Conservation (phyloP, 2,888 invertebrate species). For the Caradrina clavipalpis region DNA sequence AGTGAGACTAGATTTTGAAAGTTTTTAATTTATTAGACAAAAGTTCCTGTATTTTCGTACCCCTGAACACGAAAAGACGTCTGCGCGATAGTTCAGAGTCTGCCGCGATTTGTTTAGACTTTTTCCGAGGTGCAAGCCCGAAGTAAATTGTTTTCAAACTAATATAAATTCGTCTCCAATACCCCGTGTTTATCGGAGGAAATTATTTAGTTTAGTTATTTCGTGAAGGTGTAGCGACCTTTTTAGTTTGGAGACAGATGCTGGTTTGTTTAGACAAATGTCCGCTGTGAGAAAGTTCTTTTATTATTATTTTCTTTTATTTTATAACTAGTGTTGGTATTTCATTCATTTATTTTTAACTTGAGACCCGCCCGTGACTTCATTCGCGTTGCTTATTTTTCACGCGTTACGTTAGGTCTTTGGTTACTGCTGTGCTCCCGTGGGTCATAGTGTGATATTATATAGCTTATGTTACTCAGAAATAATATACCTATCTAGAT, state of each 20-base stretch:
- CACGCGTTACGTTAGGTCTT: too few species aligned
- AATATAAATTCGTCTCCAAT: conserved; percentile 72
- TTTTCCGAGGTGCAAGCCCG: conserved; percentile 74
- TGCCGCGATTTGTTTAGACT: conserved; percentile 75
- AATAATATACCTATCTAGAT: too few species aligned
- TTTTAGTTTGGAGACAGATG: conserved; percentile 27
- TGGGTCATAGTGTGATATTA: too few species aligned
- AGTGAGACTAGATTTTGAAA: too few species aligned
- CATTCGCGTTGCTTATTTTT: too few species aligned
- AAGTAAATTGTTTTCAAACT: conserved; percentile 76
- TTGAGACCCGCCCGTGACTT: too few species aligned
- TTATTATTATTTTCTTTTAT: too few species aligned
- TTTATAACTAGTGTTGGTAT: too few species aligned
- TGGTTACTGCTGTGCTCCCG: too few species aligned
- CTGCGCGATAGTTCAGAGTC: conserved; percentile 67
- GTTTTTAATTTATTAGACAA: background rate
- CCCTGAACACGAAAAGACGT: conserved; percentile 57
- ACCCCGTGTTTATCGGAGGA: conserved; percentile 64
- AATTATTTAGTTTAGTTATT: conserved; percentile 65
- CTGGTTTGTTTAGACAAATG: conserved; percentile 28
- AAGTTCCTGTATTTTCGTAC: conserved; percentile 46
- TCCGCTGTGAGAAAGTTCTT: conserved; percentile 1
- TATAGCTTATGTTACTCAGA: too few species aligned
- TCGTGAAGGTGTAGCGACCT: conserved; percentile 42
- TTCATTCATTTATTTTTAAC: too few species aligned